Evolutionary conservation across 2,113 vertebrate genomes (phyloP).

Genomic region (Hemicordylus capensis): DNA sequence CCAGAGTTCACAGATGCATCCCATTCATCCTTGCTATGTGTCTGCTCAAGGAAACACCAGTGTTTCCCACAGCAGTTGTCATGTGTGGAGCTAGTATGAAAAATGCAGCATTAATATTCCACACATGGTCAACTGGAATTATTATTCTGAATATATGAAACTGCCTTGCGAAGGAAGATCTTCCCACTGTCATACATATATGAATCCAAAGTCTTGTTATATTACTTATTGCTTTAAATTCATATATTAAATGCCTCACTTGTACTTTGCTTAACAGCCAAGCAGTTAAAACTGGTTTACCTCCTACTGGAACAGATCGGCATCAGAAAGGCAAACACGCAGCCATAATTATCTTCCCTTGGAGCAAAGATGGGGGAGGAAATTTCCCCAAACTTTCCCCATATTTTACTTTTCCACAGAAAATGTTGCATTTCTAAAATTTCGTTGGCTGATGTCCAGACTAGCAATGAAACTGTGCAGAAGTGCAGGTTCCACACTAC

Average conservation of each 20-base stretch:
- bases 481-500: too few species aligned
- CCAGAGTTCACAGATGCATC: not conserved
- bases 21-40: not conserved
- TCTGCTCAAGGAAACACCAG: not conserved
- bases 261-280: conserved; percentile 9
- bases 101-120: not conserved
- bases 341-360: not conserved
- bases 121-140: not conserved
- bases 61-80: not conserved
- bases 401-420: too few species aligned
- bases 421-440: too few species aligned
- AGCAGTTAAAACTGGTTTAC: conserved; percentile 45
- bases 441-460: too few species aligned
- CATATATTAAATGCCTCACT: not conserved
- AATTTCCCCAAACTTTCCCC: too few species aligned
- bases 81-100: not conserved
- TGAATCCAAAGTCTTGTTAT: too few species aligned
- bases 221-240: too few species aligned
- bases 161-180: too few species aligned
- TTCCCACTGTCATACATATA: too few species aligned
- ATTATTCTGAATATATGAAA: too few species aligned
- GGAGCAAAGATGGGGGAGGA: too few species aligned
- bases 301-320: not conserved
- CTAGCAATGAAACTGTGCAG: too few species aligned
- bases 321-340: not conserved